Conservation (phyloP, 2,113 vertebrate species). For the Trochalopteron elliotii region DNA sequence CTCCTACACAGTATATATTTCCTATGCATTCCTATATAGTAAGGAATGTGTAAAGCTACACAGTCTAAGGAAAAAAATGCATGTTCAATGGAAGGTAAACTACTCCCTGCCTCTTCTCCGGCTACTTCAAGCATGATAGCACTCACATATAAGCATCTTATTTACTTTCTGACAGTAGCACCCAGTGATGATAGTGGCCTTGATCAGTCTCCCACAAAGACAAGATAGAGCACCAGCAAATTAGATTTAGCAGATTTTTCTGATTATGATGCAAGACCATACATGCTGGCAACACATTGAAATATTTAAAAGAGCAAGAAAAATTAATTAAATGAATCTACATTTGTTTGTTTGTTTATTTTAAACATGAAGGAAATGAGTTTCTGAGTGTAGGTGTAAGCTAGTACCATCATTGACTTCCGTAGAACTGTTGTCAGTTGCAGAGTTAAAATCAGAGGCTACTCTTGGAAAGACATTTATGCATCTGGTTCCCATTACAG, state of each 20-base stretch:
- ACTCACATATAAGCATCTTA: neutral
- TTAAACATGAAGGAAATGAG: neutral
- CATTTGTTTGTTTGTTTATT: neutral
- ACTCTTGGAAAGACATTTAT: neutral
- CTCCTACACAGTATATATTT: neutral
- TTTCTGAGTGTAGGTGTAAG: neutral
- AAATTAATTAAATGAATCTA: neutral
- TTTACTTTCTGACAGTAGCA: neutral
- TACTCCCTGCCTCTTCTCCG: neutral
- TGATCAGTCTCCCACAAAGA: neutral
- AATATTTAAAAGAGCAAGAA: neutral
- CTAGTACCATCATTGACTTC: neutral
- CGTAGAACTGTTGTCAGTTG: neutral
- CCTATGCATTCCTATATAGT: neutral
- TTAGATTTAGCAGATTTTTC: neutral
- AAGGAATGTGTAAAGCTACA: neutral
- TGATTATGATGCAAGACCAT: neutral
- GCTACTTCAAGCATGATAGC: neutral
- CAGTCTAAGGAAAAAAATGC: neutral
- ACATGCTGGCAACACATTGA: neutral
- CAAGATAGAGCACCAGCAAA: neutral
- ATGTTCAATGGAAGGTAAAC: neutral
- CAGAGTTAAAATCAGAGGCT: neutral
- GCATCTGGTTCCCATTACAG: neutral
- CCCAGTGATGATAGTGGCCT: rapidly evolving